A percentile compares a stretch with the other conserved stretches of the same genome.
Evolutionary conservation across 2,888 invertebrate genomes (phyloP).

Genomic region (Orchestes rusci): DNA sequence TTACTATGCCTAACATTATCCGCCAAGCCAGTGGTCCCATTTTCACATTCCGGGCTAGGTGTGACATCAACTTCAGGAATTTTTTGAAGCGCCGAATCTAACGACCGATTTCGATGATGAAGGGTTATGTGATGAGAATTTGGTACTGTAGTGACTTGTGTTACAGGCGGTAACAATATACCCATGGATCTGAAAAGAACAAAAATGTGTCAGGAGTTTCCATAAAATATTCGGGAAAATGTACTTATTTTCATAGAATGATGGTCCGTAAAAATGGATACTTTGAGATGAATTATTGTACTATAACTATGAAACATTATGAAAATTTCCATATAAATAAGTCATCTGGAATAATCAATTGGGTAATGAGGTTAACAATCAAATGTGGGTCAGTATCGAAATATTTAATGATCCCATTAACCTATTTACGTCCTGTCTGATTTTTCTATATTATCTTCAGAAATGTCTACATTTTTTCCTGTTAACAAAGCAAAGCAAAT

Average conservation of each 20-base stretch:
- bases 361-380: neutral
- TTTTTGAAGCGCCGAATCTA: constrained; percentile 83
- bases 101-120: constrained; percentile 82
- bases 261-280: no score
- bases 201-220: neutral
- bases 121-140: constrained; percentile 34
- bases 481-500: no score
- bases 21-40: constrained; percentile 39
- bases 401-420: no score
- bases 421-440: no score
- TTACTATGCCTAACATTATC: constrained; percentile 19
- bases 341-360: neutral
- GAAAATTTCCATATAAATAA: no score
- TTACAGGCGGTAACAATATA: constrained; percentile 54
- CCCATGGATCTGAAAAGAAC: constrained; percentile 54
- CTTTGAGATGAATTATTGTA: no score
- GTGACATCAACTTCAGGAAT: constrained; percentile 78
- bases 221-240: neutral
- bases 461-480: no score
- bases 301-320: no score
- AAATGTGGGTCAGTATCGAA: no score
- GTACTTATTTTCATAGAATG: no score
- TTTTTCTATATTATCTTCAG: no score
- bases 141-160: constrained; percentile 47
- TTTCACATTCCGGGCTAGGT: constrained; percentile 56